Evolutionary conservation across 37 sponge, comb jelly and placozoan genomes (phyloP), one percentile per base, ranked within the genome.

Genomic region (Geodia barretti): DNA sequence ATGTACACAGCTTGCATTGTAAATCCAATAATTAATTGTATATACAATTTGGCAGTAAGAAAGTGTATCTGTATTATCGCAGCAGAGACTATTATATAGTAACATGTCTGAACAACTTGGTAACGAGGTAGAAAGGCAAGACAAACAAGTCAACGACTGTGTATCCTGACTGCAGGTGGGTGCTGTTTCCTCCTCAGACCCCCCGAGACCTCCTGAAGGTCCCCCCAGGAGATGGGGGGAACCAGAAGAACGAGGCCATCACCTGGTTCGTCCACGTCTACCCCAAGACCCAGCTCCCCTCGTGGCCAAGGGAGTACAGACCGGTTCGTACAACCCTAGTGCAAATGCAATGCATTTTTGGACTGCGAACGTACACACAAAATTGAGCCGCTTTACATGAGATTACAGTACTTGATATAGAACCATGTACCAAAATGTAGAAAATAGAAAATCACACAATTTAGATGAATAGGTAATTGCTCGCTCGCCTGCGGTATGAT

Each of bases 161-260:
- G n/a, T n/a, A n/a, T n/a, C n/a, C n/a, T n/a, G n/a, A n/a, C n/a
- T 35, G 0, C 78, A 97, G 97, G 38, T 98, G 99, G 99, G 92
- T 84, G 20, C 70, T 98, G 39, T 96, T 98, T 67, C 99, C 99
- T n/a, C 95, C 99, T 0, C 36, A 73, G 58, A 94, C 99, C 30
- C 95, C 98, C 7, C 92, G 92, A 81, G 88, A 89, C 63, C 32
- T 92, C 28, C 75, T 97, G 33, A 87, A 91, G 63, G 87, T 88
- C 24, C 80, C 86, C 32, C 70, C 82, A 4, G 84, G 84, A 2
- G 79, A 81, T 39, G 90, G 93, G 1, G 85, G 85, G 20, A 62
- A 25, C 39, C 96, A 95, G 67, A 72, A 60, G 40, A 89, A 92
- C 61, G 99, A 98, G 68, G 99, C 99, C 61, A 85, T 98, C 64